Conservation (phyloP, 2,888 invertebrate species). For the Nemotelus nigrinus region DNA sequence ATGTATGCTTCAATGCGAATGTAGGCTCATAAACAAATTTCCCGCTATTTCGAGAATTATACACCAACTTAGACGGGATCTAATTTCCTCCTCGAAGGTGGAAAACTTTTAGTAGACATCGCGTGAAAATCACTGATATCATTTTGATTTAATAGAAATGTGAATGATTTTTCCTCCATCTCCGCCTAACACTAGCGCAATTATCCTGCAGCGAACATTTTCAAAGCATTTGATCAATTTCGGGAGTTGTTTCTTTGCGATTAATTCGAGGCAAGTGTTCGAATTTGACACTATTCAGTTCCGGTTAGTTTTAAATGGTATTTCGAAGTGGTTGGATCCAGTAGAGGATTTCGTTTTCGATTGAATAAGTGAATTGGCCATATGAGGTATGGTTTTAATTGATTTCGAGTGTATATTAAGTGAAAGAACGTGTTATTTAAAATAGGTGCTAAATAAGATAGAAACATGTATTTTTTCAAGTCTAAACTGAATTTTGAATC, state of each 20-base stretch:
- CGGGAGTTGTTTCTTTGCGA: not conserved
- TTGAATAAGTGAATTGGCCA: too few species aligned
- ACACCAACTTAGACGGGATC: not conserved
- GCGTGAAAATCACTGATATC: slow-evolving; percentile 43
- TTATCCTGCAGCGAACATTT: slow-evolving; percentile 18
- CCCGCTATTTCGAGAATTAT: slow-evolving; percentile 1
- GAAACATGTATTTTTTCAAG: too few species aligned
- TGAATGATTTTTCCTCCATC: not conserved
- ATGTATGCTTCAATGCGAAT: not conserved
- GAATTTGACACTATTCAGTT: not conserved
- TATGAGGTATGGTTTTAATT: too few species aligned
- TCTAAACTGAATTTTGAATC: too few species aligned
- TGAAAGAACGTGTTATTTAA: too few species aligned
- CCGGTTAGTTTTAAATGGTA: slow-evolving; percentile 30
- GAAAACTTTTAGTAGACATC: slow-evolving; percentile 28
- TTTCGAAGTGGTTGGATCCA: slow-evolving; percentile 1
- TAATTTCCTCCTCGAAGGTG: slow-evolving; percentile 8
- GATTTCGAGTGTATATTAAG: too few species aligned
- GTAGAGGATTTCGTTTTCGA: too few species aligned
- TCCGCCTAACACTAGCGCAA: not conserved
- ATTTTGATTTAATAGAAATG: slow-evolving; percentile 19
- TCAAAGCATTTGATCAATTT: slow-evolving; percentile 39
- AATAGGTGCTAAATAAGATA: too few species aligned
- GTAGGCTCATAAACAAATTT: not conserved
- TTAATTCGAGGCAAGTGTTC: slow-evolving; percentile 11